phyloP scores from a whole-genome alignment of 2,888 invertebrate genomes.

The Cerceris rybyensis region DNA sequence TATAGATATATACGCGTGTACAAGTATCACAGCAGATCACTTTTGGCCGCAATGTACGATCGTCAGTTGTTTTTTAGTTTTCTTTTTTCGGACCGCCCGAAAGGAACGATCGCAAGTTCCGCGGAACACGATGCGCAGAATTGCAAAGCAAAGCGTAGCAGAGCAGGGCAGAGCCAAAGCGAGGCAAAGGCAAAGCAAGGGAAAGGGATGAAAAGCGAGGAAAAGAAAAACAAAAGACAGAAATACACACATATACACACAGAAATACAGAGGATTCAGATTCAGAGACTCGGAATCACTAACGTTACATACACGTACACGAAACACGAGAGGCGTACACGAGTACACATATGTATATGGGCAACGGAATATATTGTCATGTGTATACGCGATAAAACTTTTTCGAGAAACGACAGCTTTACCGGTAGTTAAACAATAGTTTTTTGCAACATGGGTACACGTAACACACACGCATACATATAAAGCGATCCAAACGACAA shows the following conservation, averaged over 20 bases:
- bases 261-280: too few species aligned
- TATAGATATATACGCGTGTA: constrained; percentile 28
- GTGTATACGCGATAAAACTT: constrained; percentile 51
- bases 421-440: constrained; percentile 66
- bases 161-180: too few species aligned
- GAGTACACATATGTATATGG: constrained; percentile 27
- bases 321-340: constrained; percentile 22
- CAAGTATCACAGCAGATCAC: constrained; percentile 28
- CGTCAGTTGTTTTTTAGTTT: constrained; percentile 27
- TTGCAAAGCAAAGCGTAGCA: too few species aligned
- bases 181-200: constrained; percentile 1
- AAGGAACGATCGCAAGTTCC: constrained; percentile 43
- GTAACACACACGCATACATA: constrained; percentile 48
- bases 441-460: constrained; percentile 56
- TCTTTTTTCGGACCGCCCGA: constrained; percentile 43
- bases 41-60: constrained; percentile 29
- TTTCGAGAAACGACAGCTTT: constrained; percentile 67
- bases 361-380: constrained; percentile 51
- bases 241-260: neutral
- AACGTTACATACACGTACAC: neutral
- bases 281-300: too few species aligned
- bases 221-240: constrained; percentile 1
- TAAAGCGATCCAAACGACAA: constrained; percentile 66
- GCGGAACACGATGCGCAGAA: constrained; percentile 17
- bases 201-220: neutral